Evolutionary conservation across 92 coral and sea anemone genomes (phyloP).

Genomic region (Zoanthus solanderi): DNA sequence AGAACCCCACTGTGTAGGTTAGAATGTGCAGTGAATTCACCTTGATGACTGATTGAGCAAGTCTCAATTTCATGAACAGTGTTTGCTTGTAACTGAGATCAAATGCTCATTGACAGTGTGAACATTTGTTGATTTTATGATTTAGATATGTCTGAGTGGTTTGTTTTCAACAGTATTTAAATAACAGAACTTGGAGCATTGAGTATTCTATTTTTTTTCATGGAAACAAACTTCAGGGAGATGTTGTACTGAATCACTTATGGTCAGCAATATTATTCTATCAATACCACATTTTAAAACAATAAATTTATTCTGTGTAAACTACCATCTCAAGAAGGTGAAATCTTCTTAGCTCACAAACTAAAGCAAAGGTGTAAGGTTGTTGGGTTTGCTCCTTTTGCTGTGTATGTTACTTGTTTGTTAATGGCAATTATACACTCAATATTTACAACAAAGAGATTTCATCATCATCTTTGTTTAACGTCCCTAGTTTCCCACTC

Average conservation of each 20-base stretch:
- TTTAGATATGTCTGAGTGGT: neutral
- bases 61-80: constrained; percentile 13
- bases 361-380: neutral
- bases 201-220: neutral
- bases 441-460: no score
- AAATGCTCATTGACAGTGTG: neutral
- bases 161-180: no score
- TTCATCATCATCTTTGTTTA: no score
- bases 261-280: constrained; percentile 29
- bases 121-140: constrained; percentile 1
- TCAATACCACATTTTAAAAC: no score
- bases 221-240: neutral
- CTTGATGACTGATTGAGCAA: constrained; percentile 21
- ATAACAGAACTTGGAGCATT: neutral
- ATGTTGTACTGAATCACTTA: constrained; percentile 23
- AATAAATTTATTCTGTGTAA: no score
- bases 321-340: no score
- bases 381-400: no score
- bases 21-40: constrained; percentile 8
- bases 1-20: constrained; percentile 6
- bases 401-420: no score
- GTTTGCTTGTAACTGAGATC: neutral
- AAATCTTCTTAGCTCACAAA: neutral
- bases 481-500: no score
- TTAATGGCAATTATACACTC: no score